Evolutionary conservation across 2,888 invertebrate genomes (phyloP), one percentile per base, ranked within the genome.

Genomic region (Neocrepidodera transversa): DNA sequence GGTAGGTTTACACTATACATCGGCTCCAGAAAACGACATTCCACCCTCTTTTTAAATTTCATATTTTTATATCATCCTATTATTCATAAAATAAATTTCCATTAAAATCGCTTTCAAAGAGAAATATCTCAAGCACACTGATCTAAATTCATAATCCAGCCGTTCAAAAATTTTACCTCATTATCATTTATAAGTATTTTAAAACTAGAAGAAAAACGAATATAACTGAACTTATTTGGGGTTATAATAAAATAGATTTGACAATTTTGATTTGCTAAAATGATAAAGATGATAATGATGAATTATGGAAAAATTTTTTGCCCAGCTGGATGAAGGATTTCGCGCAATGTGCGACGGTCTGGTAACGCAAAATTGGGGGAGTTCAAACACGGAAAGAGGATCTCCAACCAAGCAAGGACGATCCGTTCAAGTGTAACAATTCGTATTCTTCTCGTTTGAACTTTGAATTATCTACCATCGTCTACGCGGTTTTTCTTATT

Each of bases 401-500:
- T n/a, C n/a, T 36, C 47, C 55, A 55, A 17, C 45, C 43, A 54
- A 54, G 59, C 58, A 51, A 32, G 55, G 51, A 38, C 28, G 36
- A 56, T 16, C 38, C 52, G 32, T 45, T 57, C 48, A 16, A 60
- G 56, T 63, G 59, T 56, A 63, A 63, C 62, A 56, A 57, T 49
- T 63, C 56, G 40, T 59, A 63, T 63, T 63, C 59, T 53, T 63
- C 50, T 52, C 51, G 57, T 42, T 56, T 57, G 57, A 60, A 59
- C 62, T 63, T 62, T 60, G 48, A 62, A 60, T 62, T 62, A 60
- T 62, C 62, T 62, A 36, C 51, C 56, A 56, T 60, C 59, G 59
- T 53, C 62, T 63, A 13, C 48, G 8, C 40, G 42, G 47, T 56
- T 23, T 61, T 57, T 57, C 61, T 61, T 60, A 56, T 54, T 60